Evolutionary conservation across 2,797 vertebrate species (phyloP).

Genomic region (Natrix natrix): DNA sequence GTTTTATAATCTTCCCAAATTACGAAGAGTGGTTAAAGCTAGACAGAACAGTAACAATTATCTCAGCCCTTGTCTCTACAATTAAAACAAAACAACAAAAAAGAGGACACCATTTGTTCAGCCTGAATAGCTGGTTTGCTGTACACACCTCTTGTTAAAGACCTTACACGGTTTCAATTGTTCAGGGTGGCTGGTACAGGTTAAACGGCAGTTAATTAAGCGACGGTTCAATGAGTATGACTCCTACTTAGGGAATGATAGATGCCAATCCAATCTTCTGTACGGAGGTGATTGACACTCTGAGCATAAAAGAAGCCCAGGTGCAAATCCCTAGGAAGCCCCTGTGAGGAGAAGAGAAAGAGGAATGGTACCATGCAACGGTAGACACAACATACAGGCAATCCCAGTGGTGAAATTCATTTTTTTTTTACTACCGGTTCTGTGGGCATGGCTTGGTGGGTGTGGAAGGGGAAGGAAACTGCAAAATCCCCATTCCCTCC

Average conservation of each 20-base stretch:
- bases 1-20: conserved; percentile 12
- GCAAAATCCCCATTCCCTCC: too few species aligned
- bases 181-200: background rate
- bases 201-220: background rate
- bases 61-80: background rate
- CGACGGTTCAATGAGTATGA: background rate
- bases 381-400: too few species aligned
- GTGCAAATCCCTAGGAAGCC: background rate
- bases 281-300: background rate
- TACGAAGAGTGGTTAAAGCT: background rate
- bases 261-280: background rate
- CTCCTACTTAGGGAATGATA: background rate
- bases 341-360: background rate
- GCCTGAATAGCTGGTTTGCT: background rate
- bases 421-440: too few species aligned
- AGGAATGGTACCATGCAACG: background rate
- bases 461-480: too few species aligned
- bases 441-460: too few species aligned
- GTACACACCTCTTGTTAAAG: background rate
- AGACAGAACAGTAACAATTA: background rate
- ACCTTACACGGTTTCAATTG: background rate
- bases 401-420: too few species aligned
- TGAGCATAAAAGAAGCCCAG: background rate
- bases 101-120: background rate
- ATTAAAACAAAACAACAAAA: background rate